These are phyloP conservation scores for Drosophila albomicans DNA, from an alignment of 1,140 invertebrate genomes.

Conservation along the genomic window DNA sequence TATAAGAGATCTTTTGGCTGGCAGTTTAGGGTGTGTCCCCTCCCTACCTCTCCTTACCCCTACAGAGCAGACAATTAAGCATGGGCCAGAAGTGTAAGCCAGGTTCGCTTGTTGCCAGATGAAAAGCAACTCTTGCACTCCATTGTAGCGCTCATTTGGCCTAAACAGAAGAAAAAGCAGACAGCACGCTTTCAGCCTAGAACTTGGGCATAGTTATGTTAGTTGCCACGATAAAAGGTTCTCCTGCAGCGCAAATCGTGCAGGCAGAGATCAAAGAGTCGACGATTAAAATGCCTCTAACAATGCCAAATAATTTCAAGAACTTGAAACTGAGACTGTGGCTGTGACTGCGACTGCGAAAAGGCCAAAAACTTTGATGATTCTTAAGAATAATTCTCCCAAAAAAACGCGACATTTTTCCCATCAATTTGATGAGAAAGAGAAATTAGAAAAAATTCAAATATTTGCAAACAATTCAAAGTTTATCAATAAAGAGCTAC, in stretches of 20 bases:
- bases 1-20: conserved; percentile 28
- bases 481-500: background rate
- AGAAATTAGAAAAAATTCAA: background rate
- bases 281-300: conserved; percentile 52
- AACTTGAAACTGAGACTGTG: conserved; percentile 1
- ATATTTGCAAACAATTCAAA: conserved; percentile 10
- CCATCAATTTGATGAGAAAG: background rate
- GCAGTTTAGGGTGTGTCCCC: conserved; percentile 15
- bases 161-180: conserved; percentile 13
- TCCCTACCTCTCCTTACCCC: background rate
- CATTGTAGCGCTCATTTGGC: conserved; percentile 29
- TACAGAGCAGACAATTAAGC: conserved; percentile 50
- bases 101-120: conserved; percentile 20
- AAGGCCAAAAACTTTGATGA: conserved; percentile 1
- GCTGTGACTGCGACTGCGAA: background rate
- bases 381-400: conserved; percentile 2
- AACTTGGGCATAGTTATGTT: conserved; percentile 27
- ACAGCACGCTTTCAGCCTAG: conserved; percentile 23
- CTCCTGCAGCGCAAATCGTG: conserved; percentile 19
- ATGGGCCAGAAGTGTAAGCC: conserved; percentile 25
- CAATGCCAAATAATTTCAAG: conserved; percentile 42
- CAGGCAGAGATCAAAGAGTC: conserved; percentile 50
- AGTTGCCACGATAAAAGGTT: conserved; percentile 36
- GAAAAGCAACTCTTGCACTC: conserved; percentile 16
- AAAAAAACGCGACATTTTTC: conserved; percentile 16